These are phyloP conservation scores for Bostrychus sinensis DNA, from an alignment of 2,113 vertebrate genomes.

Conservation along the genomic window DNA sequence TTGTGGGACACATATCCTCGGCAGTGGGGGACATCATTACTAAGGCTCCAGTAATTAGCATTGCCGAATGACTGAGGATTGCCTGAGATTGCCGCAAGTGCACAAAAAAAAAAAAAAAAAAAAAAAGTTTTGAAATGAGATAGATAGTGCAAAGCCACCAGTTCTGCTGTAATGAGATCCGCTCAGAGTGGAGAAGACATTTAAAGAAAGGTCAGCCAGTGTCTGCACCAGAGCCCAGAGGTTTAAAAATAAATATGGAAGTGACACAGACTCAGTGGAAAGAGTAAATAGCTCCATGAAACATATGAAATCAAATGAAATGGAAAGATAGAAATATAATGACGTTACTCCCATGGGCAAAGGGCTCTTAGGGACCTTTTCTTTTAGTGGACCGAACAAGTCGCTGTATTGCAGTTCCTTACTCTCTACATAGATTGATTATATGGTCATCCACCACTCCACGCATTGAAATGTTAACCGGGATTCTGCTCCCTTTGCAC, in stretches of 20 bases:
- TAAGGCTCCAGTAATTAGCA: conserved; percentile 67
- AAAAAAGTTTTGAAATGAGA: conserved; percentile 71
- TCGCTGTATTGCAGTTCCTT: conserved; percentile 30
- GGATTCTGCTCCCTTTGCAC: conserved; percentile 44
- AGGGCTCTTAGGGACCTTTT: conserved; percentile 48
- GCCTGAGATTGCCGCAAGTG: conserved; percentile 63
- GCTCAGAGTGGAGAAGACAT: conserved; percentile 79
- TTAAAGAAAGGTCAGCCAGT: conserved; percentile 83
- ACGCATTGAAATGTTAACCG: conserved; percentile 67
- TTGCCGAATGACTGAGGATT: conserved; percentile 56
- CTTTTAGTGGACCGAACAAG: conserved; percentile 44
- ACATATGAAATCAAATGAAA: conserved; percentile 75
- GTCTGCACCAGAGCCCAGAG: conserved; percentile 74
- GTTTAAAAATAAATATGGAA: conserved; percentile 81
- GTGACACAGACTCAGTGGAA: conserved; percentile 70
- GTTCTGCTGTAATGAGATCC: conserved; percentile 81
- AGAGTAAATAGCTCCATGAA: conserved; percentile 76
- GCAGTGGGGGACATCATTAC: conserved; percentile 70
- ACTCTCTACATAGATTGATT: conserved; percentile 51
- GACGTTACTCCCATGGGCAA: conserved; percentile 52
- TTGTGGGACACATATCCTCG: conserved; percentile 56
- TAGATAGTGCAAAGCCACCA: conserved; percentile 69
- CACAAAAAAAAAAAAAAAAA: conserved; percentile 59
- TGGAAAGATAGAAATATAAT: conserved; percentile 70
- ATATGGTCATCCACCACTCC: conserved; percentile 49